These are phyloP conservation scores for Vombatus ursinus DNA, from an alignment of 2,113 vertebrate species.

Conservation along the genomic window DNA sequence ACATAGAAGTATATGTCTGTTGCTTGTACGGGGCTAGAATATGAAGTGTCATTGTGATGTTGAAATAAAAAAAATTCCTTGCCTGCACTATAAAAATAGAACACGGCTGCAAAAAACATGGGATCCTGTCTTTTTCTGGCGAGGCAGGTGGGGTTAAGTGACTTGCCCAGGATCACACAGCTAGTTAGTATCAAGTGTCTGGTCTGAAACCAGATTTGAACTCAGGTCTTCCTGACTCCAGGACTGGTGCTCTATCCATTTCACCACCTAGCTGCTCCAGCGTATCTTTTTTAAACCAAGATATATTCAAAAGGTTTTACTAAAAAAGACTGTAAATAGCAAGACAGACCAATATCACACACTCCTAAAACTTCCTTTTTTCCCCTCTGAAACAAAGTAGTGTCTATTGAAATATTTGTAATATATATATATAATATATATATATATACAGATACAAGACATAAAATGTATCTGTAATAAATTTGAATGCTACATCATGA, in stretches of 20 bases:
- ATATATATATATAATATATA: background rate
- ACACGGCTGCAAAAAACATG: background rate
- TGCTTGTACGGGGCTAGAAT: background rate
- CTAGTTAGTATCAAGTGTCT: no score
- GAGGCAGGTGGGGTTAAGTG: no score
- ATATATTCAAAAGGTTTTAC: background rate
- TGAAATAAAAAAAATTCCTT: background rate
- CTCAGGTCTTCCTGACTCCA: no score
- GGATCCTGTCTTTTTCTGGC: background rate
- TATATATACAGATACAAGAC: no score
- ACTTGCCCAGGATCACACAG: no score
- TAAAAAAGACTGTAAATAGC: background rate
- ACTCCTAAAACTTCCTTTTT: background rate
- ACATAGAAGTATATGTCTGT: background rate
- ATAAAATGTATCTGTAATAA: background rate
- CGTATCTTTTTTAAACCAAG: background rate
- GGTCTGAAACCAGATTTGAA: no score
- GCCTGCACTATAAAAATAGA: background rate
- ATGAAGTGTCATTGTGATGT: background rate
- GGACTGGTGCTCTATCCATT: no score
- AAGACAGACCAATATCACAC: background rate
- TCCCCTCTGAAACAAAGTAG: background rate
- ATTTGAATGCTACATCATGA: background rate
- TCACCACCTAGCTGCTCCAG: no score
- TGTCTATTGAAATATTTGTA: background rate